Evolutionary conservation across 2,113 vertebrate species (phyloP).

Genomic region (Bufo bufo): DNA sequence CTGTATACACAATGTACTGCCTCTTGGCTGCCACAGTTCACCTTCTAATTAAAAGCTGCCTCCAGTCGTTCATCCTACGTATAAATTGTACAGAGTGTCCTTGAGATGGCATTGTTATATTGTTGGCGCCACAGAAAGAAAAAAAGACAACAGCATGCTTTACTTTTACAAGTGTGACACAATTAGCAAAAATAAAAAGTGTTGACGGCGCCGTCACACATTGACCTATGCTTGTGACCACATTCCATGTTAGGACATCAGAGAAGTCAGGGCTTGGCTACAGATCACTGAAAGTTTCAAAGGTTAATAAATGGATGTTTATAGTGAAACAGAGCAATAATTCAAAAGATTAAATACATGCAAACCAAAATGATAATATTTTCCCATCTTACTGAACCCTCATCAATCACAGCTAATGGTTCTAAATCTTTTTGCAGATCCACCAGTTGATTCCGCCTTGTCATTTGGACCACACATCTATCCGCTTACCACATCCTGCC

Average conservation of each 20-base stretch:
- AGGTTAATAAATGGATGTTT: slow-evolving; percentile 12
- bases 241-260: background rate
- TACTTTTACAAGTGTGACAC: slow-evolving; percentile 19
- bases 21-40: background rate
- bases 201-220: slow-evolving; percentile 14
- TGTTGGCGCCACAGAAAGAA: slow-evolving; percentile 7
- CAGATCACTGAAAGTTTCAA: background rate
- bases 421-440: background rate
- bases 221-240: slow-evolving; percentile 17
- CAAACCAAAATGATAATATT: background rate
- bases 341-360: background rate
- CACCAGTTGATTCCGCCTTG: background rate
- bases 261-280: background rate
- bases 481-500: background rate
- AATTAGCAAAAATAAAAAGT: slow-evolving; percentile 21
- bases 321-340: background rate
- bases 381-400: background rate
- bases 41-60: background rate
- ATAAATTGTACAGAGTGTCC: background rate
- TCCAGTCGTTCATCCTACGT: background rate
- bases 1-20: background rate
- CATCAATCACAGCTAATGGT: too few species aligned
- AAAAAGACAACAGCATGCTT: slow-evolving; percentile 12
- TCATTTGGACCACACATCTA: background rate
- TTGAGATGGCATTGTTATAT: slow-evolving; percentile 11